Evolutionary conservation across 1,140 invertebrate species (phyloP), one percentile per base, ranked within the genome.

Genomic region (Drosophila bocki): DNA sequence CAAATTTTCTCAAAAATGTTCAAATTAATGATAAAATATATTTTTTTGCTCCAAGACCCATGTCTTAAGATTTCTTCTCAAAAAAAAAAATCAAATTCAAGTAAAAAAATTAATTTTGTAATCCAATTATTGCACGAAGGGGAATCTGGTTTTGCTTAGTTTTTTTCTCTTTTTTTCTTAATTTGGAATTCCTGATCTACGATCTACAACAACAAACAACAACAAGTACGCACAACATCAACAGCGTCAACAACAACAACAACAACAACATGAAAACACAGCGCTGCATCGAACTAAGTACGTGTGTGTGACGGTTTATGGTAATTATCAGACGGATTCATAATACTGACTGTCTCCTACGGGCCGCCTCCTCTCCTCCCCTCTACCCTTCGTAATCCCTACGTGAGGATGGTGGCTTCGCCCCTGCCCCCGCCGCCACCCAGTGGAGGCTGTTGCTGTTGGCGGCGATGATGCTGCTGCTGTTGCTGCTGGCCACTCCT

Each of bases 241-340:
- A 77, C 59, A 61, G 56, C 39, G 32, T 57, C 39, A 69, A 61
- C 60, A 50, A 67, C 56, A 59, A 68, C 32, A 59, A 68, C 32
- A 42, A 74, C 75, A 53, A 68, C 78, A 74, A 85, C 69, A 76
- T 39, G 54, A 42, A 80, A 82, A 62, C 56, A 59, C 78, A 78
- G 51, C 63, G 51, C 63, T 70, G 44, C 61, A 47, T 63, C 57
- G 44, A 68, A 67, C 67, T 72, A 72, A 32, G 32, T 17, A 61
- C 58, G 15, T 45, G 22, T 71, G 54, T 72, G 67, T 71, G 69
- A 72, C 69, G 69, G 65, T 72, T 79, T 47, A 82, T 64, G 45
- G 67, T 76, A 75, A 80, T 79, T 90, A 90, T 88, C 80, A 81
- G 85, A 90, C 85, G 85, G 85, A 90, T 90, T 90, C 85, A 90